Evolutionary conservation across 2,888 invertebrate genomes (phyloP), one percentile per base, ranked within the genome.

Genomic region (Polylopha cassiicola): DNA sequence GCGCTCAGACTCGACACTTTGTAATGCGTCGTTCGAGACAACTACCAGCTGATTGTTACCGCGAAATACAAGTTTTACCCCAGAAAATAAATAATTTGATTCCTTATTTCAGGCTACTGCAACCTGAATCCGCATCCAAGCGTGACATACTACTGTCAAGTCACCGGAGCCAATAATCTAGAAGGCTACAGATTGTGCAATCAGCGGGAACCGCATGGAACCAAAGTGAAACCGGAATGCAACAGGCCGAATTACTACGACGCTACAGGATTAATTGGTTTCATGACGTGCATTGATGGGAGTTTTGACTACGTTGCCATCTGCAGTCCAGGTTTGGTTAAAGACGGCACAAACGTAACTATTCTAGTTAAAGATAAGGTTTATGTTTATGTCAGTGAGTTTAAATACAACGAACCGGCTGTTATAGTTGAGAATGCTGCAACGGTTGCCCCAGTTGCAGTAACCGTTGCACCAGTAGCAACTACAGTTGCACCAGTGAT

Each of bases 271-370:
- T 44, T 50, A 0, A 51, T 69, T 0, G 39, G 45, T 15, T 44
- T 47, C 43, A 74, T 76, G 73, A 49, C 42, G 6, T 77, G 77
- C 50, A 47, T 59, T 14, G 60, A 65, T 1, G 72, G 68, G 7
- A 58, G 45, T 21, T 78, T 74, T 73, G 59, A 67, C 49, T 50
- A 65, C 44, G 41, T 52, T 3, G 61, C 70, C 2, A 48, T 43
- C 2, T 78, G 77, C 51, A 34, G 43, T 4, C 63, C 73, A 70
- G 77, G 74, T 77, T 59, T 62, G 69, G 14, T 29, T 7, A 64
- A 56, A 61, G 58, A 58, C 27, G 73, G 69, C 9, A 69, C 63
- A 13, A 72, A 73, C 26, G 57, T 73, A 2, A 73, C 71, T 2
- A 64, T 76, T 2, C 14, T 73, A 0, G 45, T 75, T 6, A 67